Base-by-base conservation (phyloP, 2,888 invertebrate genomes). In the Galeopsomyia nigrocyanea region DNA sequence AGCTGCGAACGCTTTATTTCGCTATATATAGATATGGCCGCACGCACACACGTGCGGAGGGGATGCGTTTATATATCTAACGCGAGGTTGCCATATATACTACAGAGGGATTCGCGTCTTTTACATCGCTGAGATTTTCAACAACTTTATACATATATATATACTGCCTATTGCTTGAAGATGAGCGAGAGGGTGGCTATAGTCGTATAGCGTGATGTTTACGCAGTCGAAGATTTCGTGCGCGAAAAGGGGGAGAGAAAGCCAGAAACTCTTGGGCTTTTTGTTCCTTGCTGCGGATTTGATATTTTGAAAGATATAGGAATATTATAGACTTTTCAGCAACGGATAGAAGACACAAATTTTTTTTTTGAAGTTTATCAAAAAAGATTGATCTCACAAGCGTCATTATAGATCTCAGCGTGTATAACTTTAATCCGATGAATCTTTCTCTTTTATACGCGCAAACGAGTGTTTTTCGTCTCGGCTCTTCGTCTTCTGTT, bases 1-100 rank as follows among this genome's bases (percentile, higher is more conserved):
- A 86, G 86, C 85, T 83, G 82, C 83, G 82, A 60, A 80, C 78
- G 78, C 80, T 80, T 68, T 67, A 74, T 80, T 81, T 79, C 74
- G 78, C 79, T 78, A 39, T 10, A 7, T 31, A 39, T 10, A 39
- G 39, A n/a, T 22, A 46, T 17, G 16, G 16, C 39, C 22, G 16
- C 26, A 5, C 26, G 26, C 26, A 26, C 39, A 39, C 39, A 39
- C 39, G 39, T 39, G 39, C 39, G 13, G 47, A 13, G 19, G 17
- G 56, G 19, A 26, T 19, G 22, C 10, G 16, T 13, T 10, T 26
- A 19, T 17, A 46, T 57, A 57, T 31, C 17, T 1, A 13, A n/a
- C 39, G n/a, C 46, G 13, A 60, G 46, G 31, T n/a, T 14, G 31
- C 26, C 26, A 5, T 5, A 26, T 5, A 10, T n/a, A n/a, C n/a